Evolutionary conservation across 2,113 vertebrate species (phyloP).

Genomic region (Neodon shergylaensis): DNA sequence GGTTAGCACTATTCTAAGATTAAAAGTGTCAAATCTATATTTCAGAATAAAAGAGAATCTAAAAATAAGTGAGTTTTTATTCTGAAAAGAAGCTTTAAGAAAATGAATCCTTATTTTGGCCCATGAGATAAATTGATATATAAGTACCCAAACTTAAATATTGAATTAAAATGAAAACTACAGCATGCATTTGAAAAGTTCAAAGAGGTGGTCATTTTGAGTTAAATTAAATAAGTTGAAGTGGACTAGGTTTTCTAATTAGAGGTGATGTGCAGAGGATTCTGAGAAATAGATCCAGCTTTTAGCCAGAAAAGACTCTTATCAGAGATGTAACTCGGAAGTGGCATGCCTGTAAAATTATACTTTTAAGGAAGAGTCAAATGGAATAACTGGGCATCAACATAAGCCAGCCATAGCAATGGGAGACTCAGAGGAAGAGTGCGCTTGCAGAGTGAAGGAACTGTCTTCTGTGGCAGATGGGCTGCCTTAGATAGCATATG

Average conservation of each 20-base stretch:
- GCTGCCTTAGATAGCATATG: not conserved
- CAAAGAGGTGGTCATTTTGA: not conserved
- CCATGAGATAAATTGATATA: not conserved
- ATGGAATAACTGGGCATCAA: not conserved
- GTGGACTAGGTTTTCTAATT: not conserved
- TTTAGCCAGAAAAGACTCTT: not conserved
- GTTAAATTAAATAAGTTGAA: not conserved
- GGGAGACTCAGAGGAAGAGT: accelerated
- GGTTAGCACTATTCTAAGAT: slow-evolving; percentile 14
- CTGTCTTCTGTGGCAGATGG: not conserved
- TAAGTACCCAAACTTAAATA: not conserved
- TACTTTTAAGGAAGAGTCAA: not conserved
- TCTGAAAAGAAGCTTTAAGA: not conserved
- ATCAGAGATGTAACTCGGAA: not conserved
- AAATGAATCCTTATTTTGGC: slow-evolving; percentile 37
- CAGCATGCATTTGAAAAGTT: not conserved
- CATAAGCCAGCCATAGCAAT: not conserved
- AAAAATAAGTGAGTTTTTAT: not conserved
- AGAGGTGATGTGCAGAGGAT: not conserved
- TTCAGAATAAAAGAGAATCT: not conserved
- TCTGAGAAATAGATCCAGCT: not conserved
- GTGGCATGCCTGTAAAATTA: not conserved
- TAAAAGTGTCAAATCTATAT: slow-evolving; percentile 1
- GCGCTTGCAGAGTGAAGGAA: not conserved
- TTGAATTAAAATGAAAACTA: not conserved